These are phyloP conservation scores for Xiphorhynchus elegans DNA, from an alignment of 2,113 vertebrate genomes.

Conservation along the genomic window DNA sequence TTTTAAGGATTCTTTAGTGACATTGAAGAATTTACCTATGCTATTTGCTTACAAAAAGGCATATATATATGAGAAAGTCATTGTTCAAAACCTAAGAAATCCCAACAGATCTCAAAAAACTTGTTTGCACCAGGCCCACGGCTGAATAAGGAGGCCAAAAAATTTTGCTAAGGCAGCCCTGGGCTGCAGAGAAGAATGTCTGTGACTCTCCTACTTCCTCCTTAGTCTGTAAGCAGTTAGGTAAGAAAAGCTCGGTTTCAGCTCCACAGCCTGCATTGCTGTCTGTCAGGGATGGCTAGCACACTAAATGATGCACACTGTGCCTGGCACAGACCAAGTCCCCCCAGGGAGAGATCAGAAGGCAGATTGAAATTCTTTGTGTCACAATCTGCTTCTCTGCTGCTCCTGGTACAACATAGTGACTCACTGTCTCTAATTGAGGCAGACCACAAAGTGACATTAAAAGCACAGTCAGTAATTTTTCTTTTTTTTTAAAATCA, in stretches of 20 bases:
- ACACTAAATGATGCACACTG: background rate
- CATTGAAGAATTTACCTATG: background rate
- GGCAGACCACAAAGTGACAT: background rate
- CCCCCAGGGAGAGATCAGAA: background rate
- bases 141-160: background rate
- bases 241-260: background rate
- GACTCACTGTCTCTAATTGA: background rate
- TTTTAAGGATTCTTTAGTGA: background rate
- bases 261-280: background rate
- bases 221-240: background rate
- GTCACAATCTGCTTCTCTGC: background rate
- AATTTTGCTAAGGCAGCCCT: background rate
- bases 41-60: background rate
- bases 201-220: background rate
- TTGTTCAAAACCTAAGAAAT: background rate
- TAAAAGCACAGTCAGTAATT: background rate
- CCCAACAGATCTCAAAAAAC: background rate
- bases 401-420: constrained; percentile 4
- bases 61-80: background rate
- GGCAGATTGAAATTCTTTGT: background rate
- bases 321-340: background rate
- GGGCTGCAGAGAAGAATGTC: background rate
- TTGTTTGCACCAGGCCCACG: background rate
- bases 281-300: background rate
- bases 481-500: background rate